These are phyloP conservation scores for Smutsia gigantea DNA, from an alignment of 2,797 vertebrate genomes.

Conservation along the genomic window DNA sequence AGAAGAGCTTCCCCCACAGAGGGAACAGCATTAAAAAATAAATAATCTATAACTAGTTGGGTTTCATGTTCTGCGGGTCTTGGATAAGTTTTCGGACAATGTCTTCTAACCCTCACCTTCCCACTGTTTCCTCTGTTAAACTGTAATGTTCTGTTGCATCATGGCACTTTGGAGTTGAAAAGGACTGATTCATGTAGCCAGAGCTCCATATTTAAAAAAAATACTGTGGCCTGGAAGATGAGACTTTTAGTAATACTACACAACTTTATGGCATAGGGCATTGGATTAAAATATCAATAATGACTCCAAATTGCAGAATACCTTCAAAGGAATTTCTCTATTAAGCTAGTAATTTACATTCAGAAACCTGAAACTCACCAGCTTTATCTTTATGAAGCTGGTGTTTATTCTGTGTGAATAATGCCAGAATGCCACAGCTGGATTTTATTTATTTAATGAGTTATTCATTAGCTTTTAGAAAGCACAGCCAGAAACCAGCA, in stretches of 20 bases:
- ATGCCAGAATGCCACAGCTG: neutral
- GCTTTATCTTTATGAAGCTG: neutral
- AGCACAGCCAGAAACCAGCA: neutral
- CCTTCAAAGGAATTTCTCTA: neutral
- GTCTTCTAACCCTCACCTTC: neutral
- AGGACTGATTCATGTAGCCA: neutral
- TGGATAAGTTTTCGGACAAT: neutral
- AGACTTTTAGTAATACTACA: neutral
- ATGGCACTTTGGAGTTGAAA: neutral
- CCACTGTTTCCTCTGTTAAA: neutral
- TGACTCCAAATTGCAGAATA: neutral
- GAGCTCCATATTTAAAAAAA: neutral
- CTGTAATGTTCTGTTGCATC: neutral
- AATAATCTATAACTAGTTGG: neutral
- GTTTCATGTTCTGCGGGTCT: neutral
- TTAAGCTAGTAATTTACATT: neutral
- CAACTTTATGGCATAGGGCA: neutral
- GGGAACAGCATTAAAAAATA: neutral
- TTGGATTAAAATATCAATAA: neutral
- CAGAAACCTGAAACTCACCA: conserved; percentile 3
- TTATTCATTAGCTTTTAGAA: conserved; percentile 11
- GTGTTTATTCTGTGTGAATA: neutral
- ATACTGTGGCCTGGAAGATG: neutral
- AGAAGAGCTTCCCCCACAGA: neutral
- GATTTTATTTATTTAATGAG: neutral